Base-by-base conservation (phyloP, 2,888 invertebrate genomes). In the Microctonus hyperodae region DNA sequence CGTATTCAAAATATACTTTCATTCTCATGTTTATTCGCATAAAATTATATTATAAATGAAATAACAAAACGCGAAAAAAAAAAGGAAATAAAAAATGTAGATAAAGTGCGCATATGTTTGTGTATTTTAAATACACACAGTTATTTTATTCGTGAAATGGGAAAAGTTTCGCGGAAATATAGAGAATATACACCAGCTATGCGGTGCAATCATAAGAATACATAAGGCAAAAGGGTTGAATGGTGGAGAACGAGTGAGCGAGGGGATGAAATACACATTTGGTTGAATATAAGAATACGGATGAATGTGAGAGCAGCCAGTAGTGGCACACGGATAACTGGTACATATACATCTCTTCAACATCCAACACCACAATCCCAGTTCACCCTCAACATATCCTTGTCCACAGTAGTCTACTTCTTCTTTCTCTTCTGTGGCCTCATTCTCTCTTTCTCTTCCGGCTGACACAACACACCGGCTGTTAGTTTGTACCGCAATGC, bases 401-500 rank as follows among this genome's bases (percentile, higher is more conserved):
- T 60, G 23, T 16, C 50, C 25, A 48, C 35, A 33, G 37, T 37
- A 7, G 13, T 51, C 25, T 40, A 11, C 10, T 16, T 40, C 13
- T 16, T 6, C 57, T 55, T 11, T 13, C 37, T 56, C 33, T 22
- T 10, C 23, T 11, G 4, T 28, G 28, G 3, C 28, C 28, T 7
- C 28, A 28, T 5, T 56, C 33, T n/a, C 59, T 28, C 40, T 20
- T 16, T 16, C 44, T 59, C 44, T 44, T 59, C 57, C 33, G 48
- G 57, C 57, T 64, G 51, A 58, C 65, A 60, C 65, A 53, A 65
- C 60, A 65, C 65, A 57, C 51, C 58, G 48, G 58, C 65, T 53
- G 31, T 31, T 58, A 55, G 60, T 37, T 44, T 68, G 65, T 69
- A 65, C 71, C 69, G 71, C 71, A 69, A 67, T 72, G 69, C 68